Evolutionary conservation across 2,113 vertebrate species (phyloP).

Genomic region (Emydura subglobosa): DNA sequence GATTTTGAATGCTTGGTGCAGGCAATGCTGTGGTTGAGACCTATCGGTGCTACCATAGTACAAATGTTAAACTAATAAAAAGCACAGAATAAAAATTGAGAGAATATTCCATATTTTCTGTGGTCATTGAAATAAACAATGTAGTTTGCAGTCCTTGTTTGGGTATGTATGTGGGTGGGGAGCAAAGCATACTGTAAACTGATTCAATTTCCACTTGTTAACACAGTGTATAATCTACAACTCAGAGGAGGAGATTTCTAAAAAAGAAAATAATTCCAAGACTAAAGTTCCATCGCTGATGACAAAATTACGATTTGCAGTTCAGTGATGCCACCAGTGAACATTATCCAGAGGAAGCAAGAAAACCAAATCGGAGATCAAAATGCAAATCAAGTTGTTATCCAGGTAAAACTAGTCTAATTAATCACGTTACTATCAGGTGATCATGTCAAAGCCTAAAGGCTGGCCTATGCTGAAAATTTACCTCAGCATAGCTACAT

Average conservation of each 20-base stretch:
- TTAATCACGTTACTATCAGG: neutral
- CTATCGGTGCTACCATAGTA: neutral
- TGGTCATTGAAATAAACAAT: neutral
- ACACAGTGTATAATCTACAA: neutral
- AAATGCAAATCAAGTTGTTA: slow-evolving; percentile 24
- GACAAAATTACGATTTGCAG: slow-evolving; percentile 44
- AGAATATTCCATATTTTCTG: neutral
- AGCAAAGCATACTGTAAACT: slow-evolving; percentile 6
- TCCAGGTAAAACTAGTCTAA: slow-evolving; percentile 53
- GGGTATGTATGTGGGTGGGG: neutral
- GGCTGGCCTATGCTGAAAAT: neutral
- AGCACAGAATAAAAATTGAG: neutral
- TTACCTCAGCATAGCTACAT: neutral
- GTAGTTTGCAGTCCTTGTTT: neutral
- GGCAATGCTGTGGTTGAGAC: neutral
- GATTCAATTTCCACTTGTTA: slow-evolving; percentile 25
- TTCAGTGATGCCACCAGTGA: slow-evolving; percentile 28
- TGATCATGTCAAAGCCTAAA: slow-evolving; percentile 2
- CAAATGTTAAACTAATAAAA: neutral
- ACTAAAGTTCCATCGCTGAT: slow-evolving; percentile 27
- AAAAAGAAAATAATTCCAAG: slow-evolving; percentile 9
- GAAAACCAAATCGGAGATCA: slow-evolving; percentile 16
- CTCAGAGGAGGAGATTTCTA: slow-evolving; percentile 16
- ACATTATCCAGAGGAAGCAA: slow-evolving; percentile 14
- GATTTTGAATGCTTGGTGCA: neutral